These are phyloP conservation scores for Drosophila percnosoma DNA, from an alignment of 2,888 invertebrate genomes.

Conservation along the genomic window DNA sequence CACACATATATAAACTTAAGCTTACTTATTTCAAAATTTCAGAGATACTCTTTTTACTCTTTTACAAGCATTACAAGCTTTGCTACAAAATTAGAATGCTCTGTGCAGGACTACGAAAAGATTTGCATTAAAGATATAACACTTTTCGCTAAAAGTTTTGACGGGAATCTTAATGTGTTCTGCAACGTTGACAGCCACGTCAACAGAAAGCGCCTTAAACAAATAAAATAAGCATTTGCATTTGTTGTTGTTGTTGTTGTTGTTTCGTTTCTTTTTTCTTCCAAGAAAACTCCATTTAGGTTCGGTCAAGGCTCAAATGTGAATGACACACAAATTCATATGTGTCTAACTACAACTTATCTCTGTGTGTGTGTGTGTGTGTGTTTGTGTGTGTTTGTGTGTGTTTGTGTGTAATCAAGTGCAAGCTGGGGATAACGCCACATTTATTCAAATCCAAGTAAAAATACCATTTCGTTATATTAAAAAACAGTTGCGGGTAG, in stretches of 20 bases:
- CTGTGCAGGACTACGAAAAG: background rate
- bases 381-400: background rate
- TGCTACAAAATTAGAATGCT: background rate
- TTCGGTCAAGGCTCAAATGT: conserved; percentile 50
- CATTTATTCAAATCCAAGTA: conserved; percentile 75
- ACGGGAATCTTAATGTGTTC: conserved; percentile 23
- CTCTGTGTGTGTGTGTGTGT: background rate
- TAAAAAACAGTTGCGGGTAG: conserved; percentile 68
- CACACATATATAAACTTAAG: too few relatives aligned
- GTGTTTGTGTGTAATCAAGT: conserved; percentile 45
- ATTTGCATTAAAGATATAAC: conserved; percentile 15
- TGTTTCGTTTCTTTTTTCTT: conserved; percentile 4
- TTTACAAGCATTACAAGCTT: background rate
- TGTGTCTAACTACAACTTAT: background rate
- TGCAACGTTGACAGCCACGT: conserved; percentile 22
- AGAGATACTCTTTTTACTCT: background rate
- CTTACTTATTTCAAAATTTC: background rate
- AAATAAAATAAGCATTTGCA: conserved; percentile 34
- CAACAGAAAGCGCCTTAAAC: conserved; percentile 16
- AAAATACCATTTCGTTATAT: conserved; percentile 76
- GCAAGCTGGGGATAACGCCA: conserved; percentile 46
- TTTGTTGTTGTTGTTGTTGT: conserved; percentile 17
- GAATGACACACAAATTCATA: background rate
- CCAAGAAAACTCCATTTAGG: conserved; percentile 65
- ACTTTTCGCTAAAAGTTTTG: conserved; percentile 1